Evolutionary conservation across 2,888 invertebrate genomes (phyloP), one percentile per base, ranked within the genome.

Genomic region (Theretra japonica): DNA sequence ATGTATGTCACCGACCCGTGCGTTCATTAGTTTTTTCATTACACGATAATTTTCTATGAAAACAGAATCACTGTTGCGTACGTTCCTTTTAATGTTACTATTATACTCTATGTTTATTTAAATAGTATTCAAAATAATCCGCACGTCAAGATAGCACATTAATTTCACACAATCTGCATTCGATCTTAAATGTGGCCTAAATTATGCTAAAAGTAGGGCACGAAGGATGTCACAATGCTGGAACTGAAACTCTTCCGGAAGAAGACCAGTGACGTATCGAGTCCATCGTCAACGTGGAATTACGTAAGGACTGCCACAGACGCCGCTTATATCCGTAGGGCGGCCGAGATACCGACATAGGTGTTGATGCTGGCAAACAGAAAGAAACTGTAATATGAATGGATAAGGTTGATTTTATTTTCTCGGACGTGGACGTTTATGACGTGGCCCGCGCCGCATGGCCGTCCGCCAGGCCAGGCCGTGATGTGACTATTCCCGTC

Each of bases 401-500:
- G 76, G 75, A 73, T 88, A 92, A 87, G 91, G 86, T 83, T 87
- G 86, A 90, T 80, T 85, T 82, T 92, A 78, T 86, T 78, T 76
- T 77, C 82, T 82, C 80, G 81, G 79, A 72, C 77, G 77, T 82
- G 77, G 83, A 83, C 86, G n/a, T n/a, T 88, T 88, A 83, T 79
- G 87, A 83, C 88, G 82, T 87, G 85, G 87, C 80, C 77, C 77
- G 77, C 79, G 76, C 75, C 76, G 83, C 83, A 92, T 94, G 94
- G 94, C 92, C 91, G 88, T 81, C 82, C 84, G 94, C 94, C 94
- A 94, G 92, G 94, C 93, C 94, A 90, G 94, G 93, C 81, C 85
- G 85, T 84, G 90, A 88, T 89, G 91, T 83, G 93, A 92, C 94
- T 94, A 94, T 94, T 94, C 94, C 94, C 93, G 94, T 93, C 94